Evolutionary conservation across 2,797 vertebrate species (phyloP).

Genomic region (Sternotherus odoratus): DNA sequence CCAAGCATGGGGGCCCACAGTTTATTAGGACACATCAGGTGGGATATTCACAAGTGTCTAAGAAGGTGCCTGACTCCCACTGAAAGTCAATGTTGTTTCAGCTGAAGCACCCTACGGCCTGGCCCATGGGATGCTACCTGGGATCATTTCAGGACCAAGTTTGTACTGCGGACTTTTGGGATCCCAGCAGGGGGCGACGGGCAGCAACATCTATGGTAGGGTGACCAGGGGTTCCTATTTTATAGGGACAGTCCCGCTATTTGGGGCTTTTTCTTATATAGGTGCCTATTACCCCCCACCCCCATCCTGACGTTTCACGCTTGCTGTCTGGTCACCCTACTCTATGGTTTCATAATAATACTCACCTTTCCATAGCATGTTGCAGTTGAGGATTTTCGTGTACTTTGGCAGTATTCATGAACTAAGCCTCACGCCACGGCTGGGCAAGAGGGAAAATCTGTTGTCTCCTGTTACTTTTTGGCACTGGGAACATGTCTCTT

Average conservation of each 20-base stretch:
- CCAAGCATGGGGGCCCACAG: background rate
- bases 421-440: background rate
- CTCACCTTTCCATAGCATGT: background rate
- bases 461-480: background rate
- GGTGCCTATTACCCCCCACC: no score
- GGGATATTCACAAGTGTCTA: background rate
- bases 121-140: background rate
- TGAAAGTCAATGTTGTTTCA: background rate
- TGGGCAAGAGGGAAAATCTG: background rate
- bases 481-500: no score
- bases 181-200: background rate
- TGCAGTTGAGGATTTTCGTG: background rate
- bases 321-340: no score
- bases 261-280: no score
- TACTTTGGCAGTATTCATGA: background rate
- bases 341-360: background rate
- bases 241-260: no score
- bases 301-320: no score
- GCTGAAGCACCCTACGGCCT: background rate
- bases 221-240: no score
- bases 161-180: no score
- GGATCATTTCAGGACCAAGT: background rate
- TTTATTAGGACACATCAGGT: background rate
- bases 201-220: background rate
- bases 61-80: background rate